These are phyloP conservation scores for Trachelipus rathkii DNA, from an alignment of 1,140 invertebrate species.

Conservation along the genomic window DNA sequence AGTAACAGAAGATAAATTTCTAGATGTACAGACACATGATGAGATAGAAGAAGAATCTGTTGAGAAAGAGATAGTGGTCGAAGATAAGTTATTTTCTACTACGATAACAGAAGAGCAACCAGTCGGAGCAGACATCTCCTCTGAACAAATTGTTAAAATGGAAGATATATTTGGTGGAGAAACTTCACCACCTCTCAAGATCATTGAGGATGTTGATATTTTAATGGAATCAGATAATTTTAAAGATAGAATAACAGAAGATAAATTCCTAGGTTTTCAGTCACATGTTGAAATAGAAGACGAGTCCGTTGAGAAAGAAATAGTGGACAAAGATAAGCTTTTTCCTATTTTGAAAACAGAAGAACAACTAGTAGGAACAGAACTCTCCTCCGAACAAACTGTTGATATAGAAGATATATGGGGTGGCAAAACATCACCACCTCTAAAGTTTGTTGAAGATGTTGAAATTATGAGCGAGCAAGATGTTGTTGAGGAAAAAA, in stretches of 20 bases:
- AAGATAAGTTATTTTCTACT: not conserved
- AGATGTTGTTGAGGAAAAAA: no score
- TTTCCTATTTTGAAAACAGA: no score
- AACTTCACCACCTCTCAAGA: not conserved
- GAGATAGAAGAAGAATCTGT: not conserved
- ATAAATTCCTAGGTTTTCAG: no score
- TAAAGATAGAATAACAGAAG: no score
- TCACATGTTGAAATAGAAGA: no score
- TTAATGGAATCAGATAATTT: no score
- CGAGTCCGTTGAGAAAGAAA: no score
- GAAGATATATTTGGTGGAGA: not conserved
- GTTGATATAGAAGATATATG: not conserved
- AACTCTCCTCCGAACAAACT: not conserved
- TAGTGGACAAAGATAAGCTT: no score
- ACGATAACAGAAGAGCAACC: not conserved
- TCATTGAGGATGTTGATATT: no score
- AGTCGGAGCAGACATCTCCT: not conserved
- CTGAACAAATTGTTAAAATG: not conserved
- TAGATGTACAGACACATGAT: not conserved
- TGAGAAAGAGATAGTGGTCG: not conserved
- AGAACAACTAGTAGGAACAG: no score
- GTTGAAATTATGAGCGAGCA: no score
- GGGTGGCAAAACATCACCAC: not conserved
- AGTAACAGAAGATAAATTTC: no score
- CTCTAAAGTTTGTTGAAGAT: not conserved